Percentiles rank a stretch among this genome's conserved stretches.
These are phyloP conservation scores for Oikopleura dioica DNA, from an alignment of 23 tunicate genomes.

Conservation along the genomic window DNA sequence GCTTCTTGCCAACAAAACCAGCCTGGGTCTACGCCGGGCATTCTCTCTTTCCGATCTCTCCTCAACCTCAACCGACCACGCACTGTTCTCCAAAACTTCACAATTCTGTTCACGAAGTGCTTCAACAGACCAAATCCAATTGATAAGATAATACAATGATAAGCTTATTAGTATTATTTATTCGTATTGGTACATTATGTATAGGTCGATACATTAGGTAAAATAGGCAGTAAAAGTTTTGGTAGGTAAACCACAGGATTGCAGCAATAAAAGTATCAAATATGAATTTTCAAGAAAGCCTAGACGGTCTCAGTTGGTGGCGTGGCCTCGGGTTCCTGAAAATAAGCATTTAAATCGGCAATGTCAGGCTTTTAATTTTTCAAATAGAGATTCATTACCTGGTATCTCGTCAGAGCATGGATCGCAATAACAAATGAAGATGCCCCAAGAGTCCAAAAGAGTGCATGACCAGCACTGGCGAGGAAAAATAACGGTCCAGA, in stretches of 20 bases:
- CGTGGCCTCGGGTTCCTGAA: neutral
- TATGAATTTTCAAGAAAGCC: neutral
- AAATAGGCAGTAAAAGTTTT: too few relatives aligned
- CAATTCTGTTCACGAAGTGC: too few relatives aligned
- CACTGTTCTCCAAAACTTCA: too few relatives aligned
- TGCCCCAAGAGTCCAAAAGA: conserved; percentile 10
- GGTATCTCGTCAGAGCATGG: neutral
- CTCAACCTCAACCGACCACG: too few relatives aligned
- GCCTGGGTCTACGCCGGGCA: too few relatives aligned
- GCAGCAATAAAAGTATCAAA: neutral
- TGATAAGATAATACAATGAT: too few relatives aligned
- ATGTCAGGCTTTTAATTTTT: neutral
- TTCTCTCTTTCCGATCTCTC: too few relatives aligned
- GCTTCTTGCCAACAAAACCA: too few relatives aligned
- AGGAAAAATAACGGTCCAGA: conserved; percentile 4
- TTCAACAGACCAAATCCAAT: too few relatives aligned
- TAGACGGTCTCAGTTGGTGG: neutral
- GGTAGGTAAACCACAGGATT: neutral
- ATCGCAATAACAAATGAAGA: conserved; percentile 3
- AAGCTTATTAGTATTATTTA: too few relatives aligned
- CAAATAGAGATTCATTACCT: neutral
- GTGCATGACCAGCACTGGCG: conserved; percentile 5
- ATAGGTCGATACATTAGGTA: too few relatives aligned
- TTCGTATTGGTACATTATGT: too few relatives aligned
- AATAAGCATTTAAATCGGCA: neutral